phyloP scores from a whole-genome alignment of 2,888 invertebrate genomes.

The Luperina nickerlii region DNA sequence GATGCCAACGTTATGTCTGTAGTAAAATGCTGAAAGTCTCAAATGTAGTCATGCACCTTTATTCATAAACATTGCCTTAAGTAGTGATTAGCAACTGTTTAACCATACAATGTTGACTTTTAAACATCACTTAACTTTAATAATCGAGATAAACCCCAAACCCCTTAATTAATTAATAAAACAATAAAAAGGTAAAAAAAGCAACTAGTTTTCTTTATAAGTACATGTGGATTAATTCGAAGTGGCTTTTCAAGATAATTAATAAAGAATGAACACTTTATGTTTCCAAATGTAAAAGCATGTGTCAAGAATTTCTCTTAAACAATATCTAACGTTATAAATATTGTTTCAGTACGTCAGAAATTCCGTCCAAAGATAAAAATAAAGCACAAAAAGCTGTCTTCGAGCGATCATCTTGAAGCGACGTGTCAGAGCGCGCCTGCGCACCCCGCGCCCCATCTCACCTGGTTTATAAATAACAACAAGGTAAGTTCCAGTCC shows the following conservation, averaged over 20 bases:
- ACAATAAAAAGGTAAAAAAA: not conserved
- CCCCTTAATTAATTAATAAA: not conserved
- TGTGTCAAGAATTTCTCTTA: not conserved
- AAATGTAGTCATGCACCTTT: not conserved
- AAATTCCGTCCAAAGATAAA: constrained; percentile 93
- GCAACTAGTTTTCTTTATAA: not conserved
- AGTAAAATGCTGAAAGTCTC: not conserved
- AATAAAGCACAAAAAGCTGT: constrained; percentile 92
- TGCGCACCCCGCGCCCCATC: constrained; percentile 93
- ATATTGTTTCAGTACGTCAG: constrained; percentile 90
- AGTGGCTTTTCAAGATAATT: not conserved
- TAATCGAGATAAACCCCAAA: too few species aligned
- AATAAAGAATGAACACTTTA: not conserved
- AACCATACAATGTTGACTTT: too few species aligned
- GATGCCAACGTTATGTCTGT: not conserved
- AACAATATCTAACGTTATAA: constrained; percentile 8
- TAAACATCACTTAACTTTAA: too few species aligned
- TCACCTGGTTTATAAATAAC: constrained; percentile 94
- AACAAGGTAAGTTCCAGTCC: constrained; percentile 89
- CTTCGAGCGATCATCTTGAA: constrained; percentile 92
- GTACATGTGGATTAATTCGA: not conserved
- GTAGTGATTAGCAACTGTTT: too few species aligned
- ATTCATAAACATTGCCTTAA: too few species aligned
- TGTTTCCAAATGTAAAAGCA: constrained; percentile 3
- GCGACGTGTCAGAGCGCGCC: constrained; percentile 94